Conservation (phyloP, 2,113 vertebrate species). For the Ascaphus truei region DNA sequence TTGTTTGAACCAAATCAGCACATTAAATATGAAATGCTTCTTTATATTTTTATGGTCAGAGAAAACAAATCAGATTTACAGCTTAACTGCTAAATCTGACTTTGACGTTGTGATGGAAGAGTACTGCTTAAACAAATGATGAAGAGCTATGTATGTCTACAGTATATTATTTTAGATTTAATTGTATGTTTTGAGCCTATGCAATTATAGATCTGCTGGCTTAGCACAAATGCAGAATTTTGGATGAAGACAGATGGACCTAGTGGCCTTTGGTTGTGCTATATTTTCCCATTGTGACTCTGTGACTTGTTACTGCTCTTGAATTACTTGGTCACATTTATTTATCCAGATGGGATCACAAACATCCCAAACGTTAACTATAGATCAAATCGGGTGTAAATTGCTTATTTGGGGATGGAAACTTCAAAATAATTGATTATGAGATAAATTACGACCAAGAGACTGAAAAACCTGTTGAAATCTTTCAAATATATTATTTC, state of each 20-base stretch:
- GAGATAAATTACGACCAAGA: background rate
- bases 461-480: background rate
- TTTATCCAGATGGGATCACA: slow-evolving; percentile 35
- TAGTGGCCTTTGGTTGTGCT: slow-evolving; percentile 26
- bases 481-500: too few relatives aligned
- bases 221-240: background rate
- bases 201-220: background rate
- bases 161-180: too few relatives aligned
- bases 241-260: slow-evolving; percentile 22
- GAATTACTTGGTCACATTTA: slow-evolving; percentile 30
- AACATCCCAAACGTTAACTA: slow-evolving; percentile 32
- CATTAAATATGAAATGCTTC: too few relatives aligned
- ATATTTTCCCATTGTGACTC: slow-evolving; percentile 27
- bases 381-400: background rate
- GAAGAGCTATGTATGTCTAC: too few relatives aligned
- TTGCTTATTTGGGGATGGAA: background rate
- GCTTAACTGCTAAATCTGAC: too few relatives aligned
- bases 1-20: too few relatives aligned
- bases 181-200: background rate
- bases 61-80: too few relatives aligned
- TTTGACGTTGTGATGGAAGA: too few relatives aligned
- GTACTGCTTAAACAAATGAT: too few relatives aligned
- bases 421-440: background rate
- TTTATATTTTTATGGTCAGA: too few relatives aligned
- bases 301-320: slow-evolving; percentile 29